These are phyloP conservation scores for Onychostruthus taczanowskii DNA, from an alignment of 2,113 vertebrate genomes.

Conservation along the genomic window DNA sequence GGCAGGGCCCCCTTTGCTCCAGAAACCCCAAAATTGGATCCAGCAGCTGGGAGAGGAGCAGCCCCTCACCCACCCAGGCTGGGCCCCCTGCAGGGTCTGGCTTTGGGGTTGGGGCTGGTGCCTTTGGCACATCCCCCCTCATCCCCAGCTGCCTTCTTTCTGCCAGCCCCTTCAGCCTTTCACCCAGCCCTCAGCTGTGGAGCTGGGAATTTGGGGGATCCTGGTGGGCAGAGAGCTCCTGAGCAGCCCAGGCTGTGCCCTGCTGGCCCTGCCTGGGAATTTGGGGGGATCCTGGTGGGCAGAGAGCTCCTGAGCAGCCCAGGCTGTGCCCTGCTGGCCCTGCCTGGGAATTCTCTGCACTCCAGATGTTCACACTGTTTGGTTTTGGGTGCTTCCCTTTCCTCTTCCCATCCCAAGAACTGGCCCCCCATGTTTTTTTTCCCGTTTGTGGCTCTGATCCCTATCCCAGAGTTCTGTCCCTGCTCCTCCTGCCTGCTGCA, in stretches of 20 bases:
- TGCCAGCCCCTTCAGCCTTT: neutral
- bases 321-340: too few relatives aligned
- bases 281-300: too few relatives aligned
- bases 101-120: neutral
- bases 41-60: neutral
- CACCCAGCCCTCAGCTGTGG: neutral
- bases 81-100: neutral
- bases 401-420: neutral
- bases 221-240: too few relatives aligned
- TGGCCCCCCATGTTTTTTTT: neutral
- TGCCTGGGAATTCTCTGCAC: neutral
- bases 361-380: neutral
- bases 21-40: neutral
- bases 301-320: too few relatives aligned
- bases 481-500: slow-evolving; percentile 66
- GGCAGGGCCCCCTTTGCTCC: neutral
- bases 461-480: slow-evolving; percentile 69
- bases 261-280: too few relatives aligned
- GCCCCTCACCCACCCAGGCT: neutral
- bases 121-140: neutral
- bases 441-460: slow-evolving; percentile 59
- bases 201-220: neutral
- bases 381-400: neutral
- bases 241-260: too few relatives aligned
- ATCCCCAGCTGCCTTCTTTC: neutral